A percentile compares a stretch with the other conserved stretches of the same genome.
These are phyloP conservation scores for Paratrypauchen microcephalus DNA, from an alignment of 2,797 vertebrate species.

Conservation along the genomic window DNA sequence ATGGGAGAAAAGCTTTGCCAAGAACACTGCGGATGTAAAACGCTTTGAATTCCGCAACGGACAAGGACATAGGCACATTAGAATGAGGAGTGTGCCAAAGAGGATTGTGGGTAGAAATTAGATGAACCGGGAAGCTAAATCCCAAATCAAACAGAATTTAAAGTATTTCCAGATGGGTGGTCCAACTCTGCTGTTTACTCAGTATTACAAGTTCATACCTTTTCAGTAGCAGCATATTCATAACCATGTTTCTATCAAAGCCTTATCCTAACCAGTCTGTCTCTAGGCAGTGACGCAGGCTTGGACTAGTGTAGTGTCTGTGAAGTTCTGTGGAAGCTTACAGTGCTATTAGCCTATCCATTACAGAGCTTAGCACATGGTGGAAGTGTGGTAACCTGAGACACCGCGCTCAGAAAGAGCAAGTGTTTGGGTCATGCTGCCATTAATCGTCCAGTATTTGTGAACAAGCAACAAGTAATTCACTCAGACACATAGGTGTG, in stretches of 20 bases:
- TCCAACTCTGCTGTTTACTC: constrained; percentile 43
- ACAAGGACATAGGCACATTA: constrained; percentile 51
- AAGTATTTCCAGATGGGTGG: constrained; percentile 51
- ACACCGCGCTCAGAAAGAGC: constrained; percentile 35
- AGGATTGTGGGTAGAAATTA: constrained; percentile 40
- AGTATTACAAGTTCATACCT: constrained; percentile 33
- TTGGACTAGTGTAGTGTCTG: constrained; percentile 38
- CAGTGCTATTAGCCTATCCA: constrained; percentile 43
- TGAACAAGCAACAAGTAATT: constrained; percentile 65
- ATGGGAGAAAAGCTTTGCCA: constrained; percentile 51
- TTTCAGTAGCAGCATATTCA: constrained; percentile 35
- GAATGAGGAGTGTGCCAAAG: constrained; percentile 43
- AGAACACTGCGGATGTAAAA: constrained; percentile 68
- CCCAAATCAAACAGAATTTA: constrained; percentile 47
- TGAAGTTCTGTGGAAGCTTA: constrained; percentile 26
- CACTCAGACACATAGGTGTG: constrained; percentile 43
- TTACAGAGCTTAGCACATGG: constrained; percentile 58
- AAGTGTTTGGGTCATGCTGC: constrained; percentile 45
- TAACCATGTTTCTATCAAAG: constrained; percentile 47
- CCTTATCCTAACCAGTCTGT: constrained; percentile 57
- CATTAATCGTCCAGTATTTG: constrained; percentile 68
- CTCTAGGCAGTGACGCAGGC: constrained; percentile 36
- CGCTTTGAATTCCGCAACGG: constrained; percentile 64
- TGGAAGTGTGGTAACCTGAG: constrained; percentile 50
- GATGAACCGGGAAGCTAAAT: constrained; percentile 38